Base-by-base conservation (phyloP, 1,140 invertebrate species). In the Sycophaga agraensis region DNA sequence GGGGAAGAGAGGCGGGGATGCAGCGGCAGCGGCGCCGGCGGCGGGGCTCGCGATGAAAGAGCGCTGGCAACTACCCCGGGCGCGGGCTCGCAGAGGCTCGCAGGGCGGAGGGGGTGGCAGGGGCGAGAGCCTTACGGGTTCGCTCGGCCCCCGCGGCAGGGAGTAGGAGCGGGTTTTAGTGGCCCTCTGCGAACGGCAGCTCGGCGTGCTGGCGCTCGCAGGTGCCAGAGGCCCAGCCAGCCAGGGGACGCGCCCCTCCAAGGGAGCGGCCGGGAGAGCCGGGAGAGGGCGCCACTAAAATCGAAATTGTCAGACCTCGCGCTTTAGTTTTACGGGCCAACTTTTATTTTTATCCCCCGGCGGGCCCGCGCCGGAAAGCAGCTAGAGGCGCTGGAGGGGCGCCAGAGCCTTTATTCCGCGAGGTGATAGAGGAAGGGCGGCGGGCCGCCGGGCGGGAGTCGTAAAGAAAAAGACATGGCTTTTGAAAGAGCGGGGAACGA, bases 261-360 rank as follows among this genome's bases (percentile, higher is more conserved):
- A n/a, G n/a, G n/a, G 28, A 31, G 28, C 28, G 28, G 11, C 5
- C 28, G 28, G 28, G 28, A 4, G 28, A 31, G 28, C 28, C n/a
- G n/a, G n/a, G n/a, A n/a, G n/a, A n/a, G n/a, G n/a, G n/a, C n/a
- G n/a, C 5, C 66, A 70, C 66, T 70, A 72, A 72, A 72, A 68
- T 72, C 70, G 48, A 70, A 72, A 72, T 72, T 70, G 68, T 50
- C 64, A 67, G 65, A 66, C 64, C 68, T 71, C 67, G 65, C 68
- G 70, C 70, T 64, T 50, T 50, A 50, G 48, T 50, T 61, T 61
- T 61, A 61, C 50, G 59, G 34, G 28, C 59, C 31, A 53, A 59
- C 49, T 59, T 53, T 51, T 50, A 50, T 50, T 50, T 35, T 50
- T 50, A 50, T 51, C 58, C 40, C 40, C 50, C 17, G 31, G 39